Evolutionary conservation across 2,797 vertebrate species (phyloP).

Genomic region (Sebastolobus altivelis): DNA sequence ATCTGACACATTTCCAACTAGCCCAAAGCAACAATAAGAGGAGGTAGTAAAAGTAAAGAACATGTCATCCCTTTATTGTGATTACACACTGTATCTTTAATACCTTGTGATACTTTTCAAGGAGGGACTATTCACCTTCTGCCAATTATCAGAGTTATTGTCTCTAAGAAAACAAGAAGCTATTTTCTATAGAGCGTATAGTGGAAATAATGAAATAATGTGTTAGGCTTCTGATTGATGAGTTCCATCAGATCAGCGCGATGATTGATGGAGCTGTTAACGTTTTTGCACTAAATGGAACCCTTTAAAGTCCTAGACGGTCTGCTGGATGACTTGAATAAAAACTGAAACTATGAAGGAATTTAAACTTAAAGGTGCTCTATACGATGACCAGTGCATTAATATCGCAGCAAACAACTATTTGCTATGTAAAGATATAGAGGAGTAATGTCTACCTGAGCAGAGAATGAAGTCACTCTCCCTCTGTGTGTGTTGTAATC

Average conservation of each 20-base stretch:
- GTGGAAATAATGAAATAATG: slow-evolving; percentile 42
- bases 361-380: slow-evolving; percentile 3
- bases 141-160: slow-evolving; percentile 10
- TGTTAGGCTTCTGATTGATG: slow-evolving; percentile 53
- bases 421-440: no score
- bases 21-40: neutral
- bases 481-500: no score
- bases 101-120: neutral
- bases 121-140: neutral
- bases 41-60: neutral
- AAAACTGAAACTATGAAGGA: slow-evolving; percentile 4
- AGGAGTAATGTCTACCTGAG: no score
- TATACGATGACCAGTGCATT: no score
- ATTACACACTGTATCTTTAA: neutral
- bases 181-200: neutral
- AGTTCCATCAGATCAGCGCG: slow-evolving; percentile 32
- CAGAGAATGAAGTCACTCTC: no score
- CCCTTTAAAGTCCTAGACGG: slow-evolving; percentile 4
- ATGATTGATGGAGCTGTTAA: slow-evolving; percentile 57
- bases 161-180: slow-evolving; percentile 10
- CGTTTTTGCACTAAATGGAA: slow-evolving; percentile 32
- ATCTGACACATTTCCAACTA: neutral
- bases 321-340: slow-evolving; percentile 33
- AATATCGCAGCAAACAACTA: neutral
- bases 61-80: neutral